Conservation (phyloP, 2,888 invertebrate species). For the Mayetiola destructor region DNA sequence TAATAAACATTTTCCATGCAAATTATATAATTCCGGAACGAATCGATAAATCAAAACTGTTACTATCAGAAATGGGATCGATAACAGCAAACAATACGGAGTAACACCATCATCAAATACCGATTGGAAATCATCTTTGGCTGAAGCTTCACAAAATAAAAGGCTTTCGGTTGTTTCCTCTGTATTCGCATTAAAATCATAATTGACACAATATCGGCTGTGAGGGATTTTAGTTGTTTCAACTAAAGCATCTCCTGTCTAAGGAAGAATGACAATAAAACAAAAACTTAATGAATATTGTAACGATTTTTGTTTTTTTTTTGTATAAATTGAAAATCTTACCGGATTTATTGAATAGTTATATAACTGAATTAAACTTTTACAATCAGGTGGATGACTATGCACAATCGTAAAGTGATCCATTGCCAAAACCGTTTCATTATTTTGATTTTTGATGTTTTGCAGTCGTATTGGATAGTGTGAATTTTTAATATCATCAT, state of each 20-base stretch:
- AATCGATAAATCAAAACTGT: neutral
- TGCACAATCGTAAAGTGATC: neutral
- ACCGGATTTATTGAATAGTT: neutral
- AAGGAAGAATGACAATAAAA: too few relatives aligned
- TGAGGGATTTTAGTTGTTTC: neutral
- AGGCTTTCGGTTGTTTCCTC: neutral
- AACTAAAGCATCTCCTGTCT: neutral
- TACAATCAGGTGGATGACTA: neutral
- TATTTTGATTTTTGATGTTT: neutral
- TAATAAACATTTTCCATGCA: neutral
- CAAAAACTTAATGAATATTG: neutral
- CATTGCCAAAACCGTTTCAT: neutral
- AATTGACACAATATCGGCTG: neutral
- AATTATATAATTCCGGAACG: neutral
- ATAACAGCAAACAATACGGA: neutral
- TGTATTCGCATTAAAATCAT: neutral
- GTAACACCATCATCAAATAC: neutral
- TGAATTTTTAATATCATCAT: neutral
- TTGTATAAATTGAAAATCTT: neutral
- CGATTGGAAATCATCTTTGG: neutral
- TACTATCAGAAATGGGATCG: neutral
- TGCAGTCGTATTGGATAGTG: neutral
- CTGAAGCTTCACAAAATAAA: neutral
- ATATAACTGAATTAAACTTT: too few relatives aligned
- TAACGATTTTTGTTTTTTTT: neutral